Base-by-base conservation (phyloP, 1,140 invertebrate species). In the Papilio polyxenes region DNA sequence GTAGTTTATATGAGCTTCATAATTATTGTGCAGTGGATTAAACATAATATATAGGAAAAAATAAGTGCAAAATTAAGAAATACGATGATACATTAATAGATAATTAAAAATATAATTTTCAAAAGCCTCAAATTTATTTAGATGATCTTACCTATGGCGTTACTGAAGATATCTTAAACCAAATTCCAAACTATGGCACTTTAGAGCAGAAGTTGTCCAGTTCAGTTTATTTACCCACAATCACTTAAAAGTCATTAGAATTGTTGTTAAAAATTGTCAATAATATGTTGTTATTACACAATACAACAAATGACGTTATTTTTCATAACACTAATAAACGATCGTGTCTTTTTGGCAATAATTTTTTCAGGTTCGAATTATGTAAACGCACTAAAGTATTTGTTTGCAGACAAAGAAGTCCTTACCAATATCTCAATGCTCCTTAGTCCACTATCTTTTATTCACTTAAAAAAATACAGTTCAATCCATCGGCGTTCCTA, bases 401-500 rank as follows among this genome's bases (percentile, higher is more conserved):
- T 85, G 77, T 88, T 84, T 81, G 80, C 75, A 85, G 84, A 90
- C 87, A 90, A 89, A 87, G 87, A 85, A 75, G 76, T 85, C 85
- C 85, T 88, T 81, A 86, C 88, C 89, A 91, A 86, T 89, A 88
- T 91, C 85, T 89, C 84, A 87, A 83, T 83, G 84, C 86, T 85
- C 80, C 87, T 88, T 87, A 88, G 87, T 89, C 78, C 78, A 69
- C 23, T 20, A 74, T 83, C 83, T 87, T 89, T 90, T 87, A 90
- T 88, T 88, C 86, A 89, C 87, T 87, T 89, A 87, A 91, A 91
- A 89, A 92, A 91, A 92, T 91, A 17, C 88, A 88, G 83, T 86
- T 87, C 89, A 83, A 90, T 87, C 87, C 86, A 87, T 86, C 88
- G 90, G 83, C 88, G 89, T 86, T 82, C 81, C 92, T 93, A 89